Conservation (phyloP, 2,797 vertebrate genomes). For the Acrossocheilus wenchowensis region DNA sequence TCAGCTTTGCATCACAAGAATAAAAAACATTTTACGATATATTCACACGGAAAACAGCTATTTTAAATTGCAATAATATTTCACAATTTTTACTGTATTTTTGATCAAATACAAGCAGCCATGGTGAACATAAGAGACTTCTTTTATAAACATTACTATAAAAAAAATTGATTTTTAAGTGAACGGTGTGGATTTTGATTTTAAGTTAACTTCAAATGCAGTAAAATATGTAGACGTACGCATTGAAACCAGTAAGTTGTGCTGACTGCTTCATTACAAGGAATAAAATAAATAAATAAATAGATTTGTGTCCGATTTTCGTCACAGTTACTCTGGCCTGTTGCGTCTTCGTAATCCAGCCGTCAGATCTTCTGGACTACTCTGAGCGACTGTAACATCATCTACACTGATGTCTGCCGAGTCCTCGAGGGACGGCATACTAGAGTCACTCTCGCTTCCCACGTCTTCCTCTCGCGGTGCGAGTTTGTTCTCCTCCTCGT, state of each 20-base stretch:
- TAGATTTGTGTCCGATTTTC: constrained; percentile 35
- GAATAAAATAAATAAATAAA: constrained; percentile 38
- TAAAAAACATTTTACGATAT: background rate
- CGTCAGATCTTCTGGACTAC: constrained; percentile 53
- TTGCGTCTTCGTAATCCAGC: constrained; percentile 81
- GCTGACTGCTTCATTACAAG: background rate
- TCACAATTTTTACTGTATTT: background rate
- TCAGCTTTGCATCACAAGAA: background rate
- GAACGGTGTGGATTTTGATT: background rate
- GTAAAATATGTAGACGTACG: background rate
- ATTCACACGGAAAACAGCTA: background rate
- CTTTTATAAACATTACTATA: background rate
- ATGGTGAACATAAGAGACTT: background rate
- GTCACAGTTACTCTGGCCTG: constrained; percentile 76
- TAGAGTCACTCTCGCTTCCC: constrained; percentile 58
- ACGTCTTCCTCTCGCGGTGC: constrained; percentile 55
- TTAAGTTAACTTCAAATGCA: background rate
- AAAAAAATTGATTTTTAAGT: background rate
- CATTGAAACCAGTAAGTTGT: background rate
- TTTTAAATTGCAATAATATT: background rate
- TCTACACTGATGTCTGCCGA: constrained; percentile 62
- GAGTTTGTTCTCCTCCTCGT: constrained; percentile 48
- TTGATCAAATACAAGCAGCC: background rate
- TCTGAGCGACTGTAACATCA: constrained; percentile 59
- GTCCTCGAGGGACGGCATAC: constrained; percentile 68